Conservation (phyloP, 2,888 invertebrate genomes). For the Scaptomyza reducta region DNA sequence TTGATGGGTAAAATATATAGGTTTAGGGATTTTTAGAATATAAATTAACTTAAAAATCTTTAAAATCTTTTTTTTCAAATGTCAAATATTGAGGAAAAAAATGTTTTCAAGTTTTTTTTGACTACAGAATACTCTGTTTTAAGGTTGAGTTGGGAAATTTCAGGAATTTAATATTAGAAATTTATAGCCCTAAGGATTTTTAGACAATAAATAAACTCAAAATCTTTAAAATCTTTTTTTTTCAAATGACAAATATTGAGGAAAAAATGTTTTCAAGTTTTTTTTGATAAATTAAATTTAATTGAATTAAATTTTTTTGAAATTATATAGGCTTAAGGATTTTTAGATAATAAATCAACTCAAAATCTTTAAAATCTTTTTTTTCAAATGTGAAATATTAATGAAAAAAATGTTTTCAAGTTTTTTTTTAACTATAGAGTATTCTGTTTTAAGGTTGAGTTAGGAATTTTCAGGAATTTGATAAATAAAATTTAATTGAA, state of each 20-base stretch:
- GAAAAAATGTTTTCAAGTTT: not conserved
- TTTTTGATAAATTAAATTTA: not conserved
- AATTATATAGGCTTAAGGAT: too few species aligned
- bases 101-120: not conserved
- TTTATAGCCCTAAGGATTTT: too few species aligned
- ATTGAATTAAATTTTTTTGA: not conserved
- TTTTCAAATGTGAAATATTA: slow-evolving; percentile 33
- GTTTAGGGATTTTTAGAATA: too few species aligned
- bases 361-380: too few species aligned
- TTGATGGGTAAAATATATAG: not conserved
- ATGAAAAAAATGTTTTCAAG: not conserved
- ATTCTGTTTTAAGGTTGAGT: slow-evolving; percentile 2
- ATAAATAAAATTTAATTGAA: not conserved
- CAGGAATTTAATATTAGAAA: not conserved
- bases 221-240: too few species aligned
- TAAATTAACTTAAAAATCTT: too few species aligned
- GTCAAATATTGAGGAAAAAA: slow-evolving; percentile 26
- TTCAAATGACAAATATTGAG: slow-evolving; percentile 32
- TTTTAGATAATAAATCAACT: too few species aligned
- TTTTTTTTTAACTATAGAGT: not conserved
- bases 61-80: slow-evolving; percentile 41
- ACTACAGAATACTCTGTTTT: slow-evolving; percentile 13
- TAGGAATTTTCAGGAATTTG: not conserved
- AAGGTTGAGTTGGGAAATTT: not conserved
- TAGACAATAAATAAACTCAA: too few species aligned